Conservation (phyloP, 2,888 invertebrate genomes). For the Tinea semifulvella region DNA sequence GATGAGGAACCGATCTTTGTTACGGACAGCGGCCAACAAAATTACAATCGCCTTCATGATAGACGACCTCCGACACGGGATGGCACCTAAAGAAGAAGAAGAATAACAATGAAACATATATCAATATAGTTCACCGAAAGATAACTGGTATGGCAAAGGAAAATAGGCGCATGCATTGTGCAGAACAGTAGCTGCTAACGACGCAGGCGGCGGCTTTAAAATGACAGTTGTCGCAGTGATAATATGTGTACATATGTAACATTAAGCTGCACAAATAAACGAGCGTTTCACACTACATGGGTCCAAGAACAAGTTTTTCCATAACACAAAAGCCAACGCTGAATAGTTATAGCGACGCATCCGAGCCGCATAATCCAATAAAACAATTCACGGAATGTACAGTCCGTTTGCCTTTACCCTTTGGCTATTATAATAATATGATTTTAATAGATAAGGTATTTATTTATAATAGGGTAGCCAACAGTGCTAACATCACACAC, state of each 20-base stretch:
- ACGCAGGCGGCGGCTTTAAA: constrained; percentile 28
- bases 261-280: constrained; percentile 67
- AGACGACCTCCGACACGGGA: no score
- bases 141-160: no score
- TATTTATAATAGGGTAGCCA: no score
- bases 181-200: constrained; percentile 38
- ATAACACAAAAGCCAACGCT: constrained; percentile 68
- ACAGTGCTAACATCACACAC: no score
- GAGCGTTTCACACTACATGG: constrained; percentile 66
- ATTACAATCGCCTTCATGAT: no score
- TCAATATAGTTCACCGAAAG: no score
- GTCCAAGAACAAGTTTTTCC: constrained; percentile 68
- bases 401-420: constrained; percentile 25
- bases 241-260: constrained; percentile 68
- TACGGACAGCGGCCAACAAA: no score
- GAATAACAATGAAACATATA: no score
- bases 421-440: no score
- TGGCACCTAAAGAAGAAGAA: no score
- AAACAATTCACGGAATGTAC: constrained; percentile 64
- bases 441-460: no score
- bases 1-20: no score
- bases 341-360: constrained; percentile 67
- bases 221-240: constrained; percentile 54
- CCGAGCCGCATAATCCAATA: constrained; percentile 65
- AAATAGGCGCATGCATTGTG: constrained; percentile 28